These are phyloP conservation scores for Actinopyga echinites DNA, from an alignment of 53 echinoderm and acorn worm species.

Conservation along the genomic window DNA sequence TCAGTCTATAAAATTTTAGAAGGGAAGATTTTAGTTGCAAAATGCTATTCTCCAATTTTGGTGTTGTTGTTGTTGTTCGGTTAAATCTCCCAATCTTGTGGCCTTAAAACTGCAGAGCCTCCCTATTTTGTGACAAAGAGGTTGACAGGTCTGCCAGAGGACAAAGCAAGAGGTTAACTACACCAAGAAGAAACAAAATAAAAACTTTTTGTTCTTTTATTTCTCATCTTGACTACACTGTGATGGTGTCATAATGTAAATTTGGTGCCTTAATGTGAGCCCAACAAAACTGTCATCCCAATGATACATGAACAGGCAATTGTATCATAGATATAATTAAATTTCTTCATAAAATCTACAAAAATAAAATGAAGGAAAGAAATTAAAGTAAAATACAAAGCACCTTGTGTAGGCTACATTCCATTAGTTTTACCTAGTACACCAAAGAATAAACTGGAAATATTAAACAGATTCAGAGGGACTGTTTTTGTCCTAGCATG, in stretches of 20 bases:
- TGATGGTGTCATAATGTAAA: background rate
- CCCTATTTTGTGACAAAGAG: no score
- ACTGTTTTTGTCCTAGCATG: no score
- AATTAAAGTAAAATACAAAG: constrained; percentile 22
- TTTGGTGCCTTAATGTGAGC: constrained; percentile 14
- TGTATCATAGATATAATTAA: constrained; percentile 32
- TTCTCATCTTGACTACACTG: background rate
- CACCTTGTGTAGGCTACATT: constrained; percentile 37
- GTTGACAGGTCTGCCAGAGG: no score
- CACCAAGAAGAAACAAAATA: no score
- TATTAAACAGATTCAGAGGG: no score
- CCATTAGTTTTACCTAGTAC: constrained; percentile 23
- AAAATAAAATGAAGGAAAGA: constrained; percentile 17
- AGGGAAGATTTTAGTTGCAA: no score
- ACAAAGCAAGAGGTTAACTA: no score
- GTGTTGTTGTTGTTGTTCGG: no score
- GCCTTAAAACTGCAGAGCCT: no score
- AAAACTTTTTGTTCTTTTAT: background rate
- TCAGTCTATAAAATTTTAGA: no score
- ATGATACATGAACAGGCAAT: constrained; percentile 17
- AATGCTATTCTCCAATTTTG: no score
- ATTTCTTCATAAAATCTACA: constrained; percentile 42
- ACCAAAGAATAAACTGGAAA: background rate
- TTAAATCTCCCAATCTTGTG: no score
- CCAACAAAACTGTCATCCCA: background rate